A percentile compares a stretch with the other conserved stretches of the same genome.
Evolutionary conservation across 2,888 invertebrate genomes (phyloP).

Genomic region (Nomada hirtipes): DNA sequence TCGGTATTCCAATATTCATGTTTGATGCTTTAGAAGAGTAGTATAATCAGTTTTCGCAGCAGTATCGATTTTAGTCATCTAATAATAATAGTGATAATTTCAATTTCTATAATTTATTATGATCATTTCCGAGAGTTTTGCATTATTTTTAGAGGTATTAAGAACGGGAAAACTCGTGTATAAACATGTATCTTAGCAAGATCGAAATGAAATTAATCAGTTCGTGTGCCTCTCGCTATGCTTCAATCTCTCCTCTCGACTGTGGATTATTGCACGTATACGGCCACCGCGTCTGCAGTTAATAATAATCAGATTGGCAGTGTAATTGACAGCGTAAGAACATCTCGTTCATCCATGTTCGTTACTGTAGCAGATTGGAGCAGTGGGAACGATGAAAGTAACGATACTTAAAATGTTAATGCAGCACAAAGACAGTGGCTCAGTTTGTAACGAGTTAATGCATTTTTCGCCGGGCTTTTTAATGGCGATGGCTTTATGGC

Average conservation of each 20-base stretch:
- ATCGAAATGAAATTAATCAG: neutral
- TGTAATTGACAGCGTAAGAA: constrained; percentile 28
- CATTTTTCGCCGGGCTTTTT: constrained; percentile 56
- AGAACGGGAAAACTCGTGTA: neutral
- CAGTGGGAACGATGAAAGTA: constrained; percentile 22
- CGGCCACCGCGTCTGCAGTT: neutral
- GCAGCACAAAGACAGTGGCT: constrained; percentile 7
- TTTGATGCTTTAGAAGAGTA: no score
- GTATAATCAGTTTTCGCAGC: no score
- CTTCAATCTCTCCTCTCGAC: constrained; percentile 1
- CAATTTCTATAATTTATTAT: no score
- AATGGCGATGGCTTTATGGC: constrained; percentile 40
- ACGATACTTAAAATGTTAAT: constrained; percentile 33
- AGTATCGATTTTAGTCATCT: no score
- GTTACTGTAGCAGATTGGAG: neutral
- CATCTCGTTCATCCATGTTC: constrained; percentile 26
- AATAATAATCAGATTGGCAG: constrained; percentile 32
- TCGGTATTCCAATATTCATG: no score
- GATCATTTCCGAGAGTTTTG: no score
- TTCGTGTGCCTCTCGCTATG: neutral
- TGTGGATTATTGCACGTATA: neutral
- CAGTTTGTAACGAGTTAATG: constrained; percentile 57
- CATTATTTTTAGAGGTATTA: no score
- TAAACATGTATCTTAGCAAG: neutral
- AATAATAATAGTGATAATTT: no score